A percentile compares a stretch with the other conserved stretches of the same genome.
phyloP scores from a whole-genome alignment of 53 echinoderm and acorn worm species.

The Temnopleurus reevesii region DNA sequence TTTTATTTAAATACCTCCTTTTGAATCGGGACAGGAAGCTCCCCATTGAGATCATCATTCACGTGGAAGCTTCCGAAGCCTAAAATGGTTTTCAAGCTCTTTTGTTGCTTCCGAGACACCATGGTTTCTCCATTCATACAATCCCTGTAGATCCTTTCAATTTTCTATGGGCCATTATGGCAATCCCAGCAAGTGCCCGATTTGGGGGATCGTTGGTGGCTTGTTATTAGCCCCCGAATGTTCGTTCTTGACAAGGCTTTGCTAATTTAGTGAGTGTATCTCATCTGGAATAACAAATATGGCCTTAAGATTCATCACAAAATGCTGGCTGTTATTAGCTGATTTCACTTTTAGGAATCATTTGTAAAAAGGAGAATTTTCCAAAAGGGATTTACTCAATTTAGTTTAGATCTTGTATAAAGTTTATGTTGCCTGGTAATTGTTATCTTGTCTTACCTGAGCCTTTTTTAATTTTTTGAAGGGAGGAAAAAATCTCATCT shows the following conservation, averaged over 20 bases:
- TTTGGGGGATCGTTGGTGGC: not conserved
- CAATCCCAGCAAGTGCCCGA: slow-evolving; percentile 4
- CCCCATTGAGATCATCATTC: slow-evolving; percentile 20
- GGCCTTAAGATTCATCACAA: not conserved
- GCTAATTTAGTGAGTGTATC: not conserved
- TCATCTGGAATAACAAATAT: not conserved
- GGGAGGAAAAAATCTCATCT: not conserved
- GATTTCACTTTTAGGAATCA: not conserved
- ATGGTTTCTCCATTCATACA: not conserved
- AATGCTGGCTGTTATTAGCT: not conserved
- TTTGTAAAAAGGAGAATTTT: not conserved
- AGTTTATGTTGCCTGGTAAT: not conserved
- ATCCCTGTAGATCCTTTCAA: not conserved
- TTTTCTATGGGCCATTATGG: slow-evolving; percentile 21
- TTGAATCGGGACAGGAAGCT: slow-evolving; percentile 24
- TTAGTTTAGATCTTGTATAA: not conserved
- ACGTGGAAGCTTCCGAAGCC: not conserved
- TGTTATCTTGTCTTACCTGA: not conserved
- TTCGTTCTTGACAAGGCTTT: not conserved
- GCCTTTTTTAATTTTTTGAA: no score
- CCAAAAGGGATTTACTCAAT: not conserved
- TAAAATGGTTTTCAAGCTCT: not conserved
- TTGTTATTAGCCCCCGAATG: not conserved
- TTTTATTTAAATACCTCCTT: not conserved
- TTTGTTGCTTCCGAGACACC: not conserved